These are phyloP conservation scores for Cyclargus thomasi DNA, from an alignment of 1,140 invertebrate genomes.

Conservation along the genomic window DNA sequence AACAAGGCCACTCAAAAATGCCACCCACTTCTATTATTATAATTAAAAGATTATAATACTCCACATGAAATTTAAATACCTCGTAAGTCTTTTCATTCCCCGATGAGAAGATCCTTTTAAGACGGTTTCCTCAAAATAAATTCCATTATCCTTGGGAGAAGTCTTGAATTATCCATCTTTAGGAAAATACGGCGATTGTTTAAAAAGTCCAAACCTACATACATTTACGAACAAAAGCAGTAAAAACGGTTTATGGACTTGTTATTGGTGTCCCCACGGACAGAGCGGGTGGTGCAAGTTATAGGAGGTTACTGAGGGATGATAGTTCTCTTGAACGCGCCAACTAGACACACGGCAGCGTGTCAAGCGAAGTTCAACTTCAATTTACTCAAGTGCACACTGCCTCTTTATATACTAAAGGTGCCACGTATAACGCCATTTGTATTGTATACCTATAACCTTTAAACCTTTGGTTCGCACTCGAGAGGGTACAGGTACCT, in stretches of 20 bases:
- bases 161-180: slow-evolving; percentile 54
- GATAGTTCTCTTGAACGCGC: no score
- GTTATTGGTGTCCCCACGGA: slow-evolving; percentile 69
- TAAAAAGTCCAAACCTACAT: slow-evolving; percentile 72
- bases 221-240: slow-evolving; percentile 73
- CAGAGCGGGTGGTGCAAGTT: slow-evolving; percentile 36
- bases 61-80: neutral
- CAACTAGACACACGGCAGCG: no score
- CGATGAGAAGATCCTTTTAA: slow-evolving; percentile 23
- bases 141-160: slow-evolving; percentile 39
- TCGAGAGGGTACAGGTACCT: no score
- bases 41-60: neutral
- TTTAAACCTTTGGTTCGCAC: no score
- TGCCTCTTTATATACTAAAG: no score
- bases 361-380: no score
- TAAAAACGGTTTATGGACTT: slow-evolving; percentile 74
- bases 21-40: neutral
- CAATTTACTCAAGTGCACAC: no score
- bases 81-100: neutral
- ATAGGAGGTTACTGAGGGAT: neutral
- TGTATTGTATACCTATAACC: no score
- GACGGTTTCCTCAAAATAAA: slow-evolving; percentile 35
- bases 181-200: slow-evolving; percentile 70
- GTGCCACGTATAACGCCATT: no score
- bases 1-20: neutral